phyloP scores from a whole-genome alignment of 2,888 invertebrate species.

The Rhaphigaster nebulosa region DNA sequence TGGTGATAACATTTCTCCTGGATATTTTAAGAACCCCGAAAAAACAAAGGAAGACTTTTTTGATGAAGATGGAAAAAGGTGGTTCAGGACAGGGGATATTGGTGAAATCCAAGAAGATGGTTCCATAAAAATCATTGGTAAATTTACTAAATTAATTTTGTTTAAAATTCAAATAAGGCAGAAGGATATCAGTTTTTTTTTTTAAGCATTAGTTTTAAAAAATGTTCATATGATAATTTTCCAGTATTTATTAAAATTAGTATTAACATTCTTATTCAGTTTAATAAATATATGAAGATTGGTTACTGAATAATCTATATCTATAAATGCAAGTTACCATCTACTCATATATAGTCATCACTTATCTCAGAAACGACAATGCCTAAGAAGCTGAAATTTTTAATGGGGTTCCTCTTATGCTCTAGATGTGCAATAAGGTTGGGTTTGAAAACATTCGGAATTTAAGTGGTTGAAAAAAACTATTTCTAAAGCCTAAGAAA shows the following conservation, averaged over 20 bases:
- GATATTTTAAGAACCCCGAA: constrained; percentile 92
- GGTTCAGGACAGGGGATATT: constrained; percentile 98
- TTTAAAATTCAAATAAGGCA: not conserved
- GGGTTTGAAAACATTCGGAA: too few relatives aligned
- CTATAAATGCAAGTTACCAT: too few relatives aligned
- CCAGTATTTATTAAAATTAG: not conserved
- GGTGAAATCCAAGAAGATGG: constrained; percentile 95
- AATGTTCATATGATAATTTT: not conserved
- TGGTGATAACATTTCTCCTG: constrained; percentile 91
- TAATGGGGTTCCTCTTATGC: too few relatives aligned
- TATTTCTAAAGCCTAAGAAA: too few relatives aligned
- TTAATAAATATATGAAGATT: too few relatives aligned
- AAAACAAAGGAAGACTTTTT: constrained; percentile 93
- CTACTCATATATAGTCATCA: too few relatives aligned
- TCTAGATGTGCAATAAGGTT: too few relatives aligned
- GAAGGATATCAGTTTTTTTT: not conserved
- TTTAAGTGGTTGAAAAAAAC: too few relatives aligned
- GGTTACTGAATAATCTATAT: too few relatives aligned
- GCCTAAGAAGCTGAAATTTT: too few relatives aligned
- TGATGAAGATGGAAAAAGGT: constrained; percentile 82
- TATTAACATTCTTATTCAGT: not conserved
- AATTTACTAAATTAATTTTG: constrained; percentile 66
- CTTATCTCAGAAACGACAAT: too few relatives aligned
- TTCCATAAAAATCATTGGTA: constrained; percentile 95
- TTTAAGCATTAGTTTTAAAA: not conserved